Evolutionary conservation across 2,797 vertebrate species (phyloP).

Genomic region (Crocodylus rhombifer): DNA sequence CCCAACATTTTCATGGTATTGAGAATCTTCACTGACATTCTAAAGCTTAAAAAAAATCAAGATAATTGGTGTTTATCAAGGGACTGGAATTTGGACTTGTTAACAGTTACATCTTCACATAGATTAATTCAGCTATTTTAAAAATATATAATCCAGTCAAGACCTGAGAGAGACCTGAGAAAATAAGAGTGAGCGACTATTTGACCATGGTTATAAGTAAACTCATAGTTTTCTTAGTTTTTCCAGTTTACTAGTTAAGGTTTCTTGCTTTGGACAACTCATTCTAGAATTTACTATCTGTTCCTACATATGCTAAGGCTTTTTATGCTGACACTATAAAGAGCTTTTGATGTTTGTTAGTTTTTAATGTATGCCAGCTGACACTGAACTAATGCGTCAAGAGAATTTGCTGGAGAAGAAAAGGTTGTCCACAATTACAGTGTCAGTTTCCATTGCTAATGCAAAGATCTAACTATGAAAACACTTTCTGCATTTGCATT

Average conservation of each 20-base stretch:
- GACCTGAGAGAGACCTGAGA: conserved; percentile 1
- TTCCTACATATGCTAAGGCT: conserved; percentile 1
- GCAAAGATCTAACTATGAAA: conserved; percentile 47
- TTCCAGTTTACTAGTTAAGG: not conserved
- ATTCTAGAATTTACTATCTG: conserved; percentile 50
- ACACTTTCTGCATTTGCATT: conserved; percentile 47
- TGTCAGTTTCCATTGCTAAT: conserved; percentile 38
- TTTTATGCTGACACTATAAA: conserved; percentile 52
- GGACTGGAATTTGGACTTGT: conserved; percentile 30
- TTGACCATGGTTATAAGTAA: not conserved
- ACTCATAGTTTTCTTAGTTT: not conserved
- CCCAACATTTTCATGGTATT: conserved; percentile 47
- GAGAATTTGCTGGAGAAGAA: conserved; percentile 46
- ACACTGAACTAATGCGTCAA: conserved; percentile 65
- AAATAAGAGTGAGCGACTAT: not conserved
- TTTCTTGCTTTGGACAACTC: not conserved
- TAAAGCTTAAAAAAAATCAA: not conserved
- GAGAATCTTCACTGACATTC: conserved; percentile 24
- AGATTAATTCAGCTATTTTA: not conserved
- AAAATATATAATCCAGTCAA: conserved; percentile 14
- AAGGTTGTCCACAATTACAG: conserved; percentile 46
- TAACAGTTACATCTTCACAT: conserved; percentile 35
- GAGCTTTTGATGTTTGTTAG: conserved; percentile 21
- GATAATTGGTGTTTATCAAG: conserved; percentile 20
- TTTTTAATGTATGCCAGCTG: conserved; percentile 60